Conservation (phyloP, 1,140 invertebrate genomes). For the Ectropis grisescens region DNA sequence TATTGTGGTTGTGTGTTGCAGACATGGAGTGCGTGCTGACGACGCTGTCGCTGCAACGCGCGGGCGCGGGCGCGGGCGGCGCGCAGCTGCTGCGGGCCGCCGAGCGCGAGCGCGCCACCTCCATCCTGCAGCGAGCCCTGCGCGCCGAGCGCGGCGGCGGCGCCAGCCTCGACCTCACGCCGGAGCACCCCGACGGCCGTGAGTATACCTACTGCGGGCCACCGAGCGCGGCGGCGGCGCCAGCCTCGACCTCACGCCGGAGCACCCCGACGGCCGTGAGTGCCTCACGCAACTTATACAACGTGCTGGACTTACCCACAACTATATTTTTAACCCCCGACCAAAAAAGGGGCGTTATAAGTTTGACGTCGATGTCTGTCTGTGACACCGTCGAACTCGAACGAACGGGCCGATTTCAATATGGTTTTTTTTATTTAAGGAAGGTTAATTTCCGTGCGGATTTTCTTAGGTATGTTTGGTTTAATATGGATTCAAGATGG, state of each 20-base stretch:
- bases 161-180: slow-evolving; percentile 76
- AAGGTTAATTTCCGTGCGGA: too few species aligned
- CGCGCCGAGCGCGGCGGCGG: slow-evolving; percentile 83
- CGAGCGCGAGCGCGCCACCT: slow-evolving; percentile 83
- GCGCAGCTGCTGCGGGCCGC: slow-evolving; percentile 78
- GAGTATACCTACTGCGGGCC: slow-evolving; percentile 83
- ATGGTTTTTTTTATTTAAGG: too few species aligned
- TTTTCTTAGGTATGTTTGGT: too few species aligned
- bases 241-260: slow-evolving; percentile 60
- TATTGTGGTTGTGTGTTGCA: too few species aligned
- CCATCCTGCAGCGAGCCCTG: slow-evolving; percentile 87
- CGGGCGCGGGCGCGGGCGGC: slow-evolving; percentile 77
- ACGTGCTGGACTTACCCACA: too few species aligned
- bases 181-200: slow-evolving; percentile 90
- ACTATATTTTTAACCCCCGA: too few species aligned
- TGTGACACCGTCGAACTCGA: too few species aligned
- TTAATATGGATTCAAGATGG: too few species aligned
- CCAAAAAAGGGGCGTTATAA: too few species aligned
- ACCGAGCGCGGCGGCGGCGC: slow-evolving; percentile 82
- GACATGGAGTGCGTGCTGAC: slow-evolving; percentile 92
- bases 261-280: not conserved
- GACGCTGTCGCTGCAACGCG: slow-evolving; percentile 82
- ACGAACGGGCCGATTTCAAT: too few species aligned
- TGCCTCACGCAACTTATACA: too few species aligned
- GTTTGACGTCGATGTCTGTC: too few species aligned